A percentile compares a stretch with the other conserved stretches of the same genome.
phyloP scores from a whole-genome alignment of 2,113 vertebrate genomes.

The human (Homo sapiens) region GRCh38 chr15:55119501-55120000 shows the following conservation, averaged over 20 bases:
- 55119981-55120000: no score
- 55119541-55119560: neutral
- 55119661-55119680: neutral
- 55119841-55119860: neutral
- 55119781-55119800: neutral
- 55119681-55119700: neutral
- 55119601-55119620: neutral
- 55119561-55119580: neutral
- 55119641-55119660: neutral
- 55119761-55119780: neutral
- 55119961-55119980: no score
- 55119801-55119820: neutral
- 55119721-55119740: neutral
- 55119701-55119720: neutral
- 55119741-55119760: neutral
- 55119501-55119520: neutral
- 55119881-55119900: no score
- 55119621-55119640: neutral
- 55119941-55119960: no score
- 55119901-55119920: no score
- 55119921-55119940: no score
- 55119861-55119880: no score
- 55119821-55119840: neutral
- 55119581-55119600: neutral
- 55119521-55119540: neutral